Conservation (phyloP, 2,888 invertebrate species). For the Volucella inanis region DNA sequence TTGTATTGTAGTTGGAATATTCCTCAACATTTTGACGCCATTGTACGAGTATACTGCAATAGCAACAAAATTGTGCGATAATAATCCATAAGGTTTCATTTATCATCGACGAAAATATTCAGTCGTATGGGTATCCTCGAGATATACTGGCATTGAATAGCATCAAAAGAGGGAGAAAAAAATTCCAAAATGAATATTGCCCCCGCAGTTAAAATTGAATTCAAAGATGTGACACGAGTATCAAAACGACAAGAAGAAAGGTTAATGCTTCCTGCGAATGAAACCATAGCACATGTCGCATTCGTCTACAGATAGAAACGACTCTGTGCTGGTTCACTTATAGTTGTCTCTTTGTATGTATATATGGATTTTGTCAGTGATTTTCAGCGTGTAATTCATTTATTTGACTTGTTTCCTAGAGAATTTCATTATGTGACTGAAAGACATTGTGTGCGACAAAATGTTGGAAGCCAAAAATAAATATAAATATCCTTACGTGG, state of each 20-base stretch:
- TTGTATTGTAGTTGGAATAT: background rate
- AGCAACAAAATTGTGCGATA: slow-evolving; percentile 42
- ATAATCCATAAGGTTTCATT: slow-evolving; percentile 52
- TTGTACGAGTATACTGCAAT: slow-evolving; percentile 45
- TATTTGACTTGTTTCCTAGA: slow-evolving; percentile 18
- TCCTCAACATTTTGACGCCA: slow-evolving; percentile 26
- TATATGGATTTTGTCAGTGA: slow-evolving; percentile 23
- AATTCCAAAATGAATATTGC: slow-evolving; percentile 33
- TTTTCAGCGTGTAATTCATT: background rate
- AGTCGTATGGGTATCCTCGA: too few species aligned
- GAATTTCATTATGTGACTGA: background rate
- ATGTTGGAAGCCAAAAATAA: slow-evolving; percentile 9
- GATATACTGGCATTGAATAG: background rate
- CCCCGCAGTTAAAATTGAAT: slow-evolving; percentile 44
- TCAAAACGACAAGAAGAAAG: slow-evolving; percentile 26
- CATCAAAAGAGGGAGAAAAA: background rate
- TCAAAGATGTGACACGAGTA: slow-evolving; percentile 50
- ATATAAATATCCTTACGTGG: slow-evolving; percentile 10
- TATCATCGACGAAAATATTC: background rate
- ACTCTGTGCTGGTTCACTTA: too few species aligned
- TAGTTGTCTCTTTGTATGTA: background rate
- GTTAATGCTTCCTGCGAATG: slow-evolving; percentile 15
- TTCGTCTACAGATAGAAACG: too few species aligned
- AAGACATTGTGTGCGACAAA: background rate
- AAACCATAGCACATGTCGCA: slow-evolving; percentile 34